Conservation (phyloP, 2,113 vertebrate genomes). For the Platichthys stellatus region DNA sequence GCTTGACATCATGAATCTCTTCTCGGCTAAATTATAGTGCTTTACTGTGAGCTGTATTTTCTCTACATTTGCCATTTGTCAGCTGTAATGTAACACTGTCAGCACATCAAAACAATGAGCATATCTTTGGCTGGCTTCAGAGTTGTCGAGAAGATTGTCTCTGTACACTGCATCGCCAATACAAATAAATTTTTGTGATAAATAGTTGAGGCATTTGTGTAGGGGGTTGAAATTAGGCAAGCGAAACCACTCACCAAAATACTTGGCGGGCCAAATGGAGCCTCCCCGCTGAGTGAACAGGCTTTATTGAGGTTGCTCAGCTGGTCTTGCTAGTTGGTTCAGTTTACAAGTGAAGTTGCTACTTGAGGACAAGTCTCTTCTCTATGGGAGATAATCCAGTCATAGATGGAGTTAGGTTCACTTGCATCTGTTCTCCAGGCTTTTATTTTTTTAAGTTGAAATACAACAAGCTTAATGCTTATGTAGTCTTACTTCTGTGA, state of each 20-base stretch:
- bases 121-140: background rate
- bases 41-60: constrained; percentile 1
- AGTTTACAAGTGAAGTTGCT: constrained; percentile 34
- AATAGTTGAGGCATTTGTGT: constrained; percentile 1
- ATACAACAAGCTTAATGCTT: constrained; percentile 18
- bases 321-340: constrained; percentile 31
- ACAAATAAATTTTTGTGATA: constrained; percentile 28
- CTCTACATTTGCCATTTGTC: background rate
- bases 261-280: constrained; percentile 21
- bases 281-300: constrained; percentile 38
- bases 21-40: background rate
- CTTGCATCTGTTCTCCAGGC: constrained; percentile 9
- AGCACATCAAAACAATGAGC: background rate
- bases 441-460: constrained; percentile 4
- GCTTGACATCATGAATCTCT: background rate
- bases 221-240: constrained; percentile 27
- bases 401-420: constrained; percentile 16
- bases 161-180: constrained; percentile 13
- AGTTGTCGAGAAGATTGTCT: background rate
- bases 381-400: constrained; percentile 30
- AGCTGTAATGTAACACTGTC: background rate
- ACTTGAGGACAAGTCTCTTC: constrained; percentile 40
- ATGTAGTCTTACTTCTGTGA: constrained; percentile 20
- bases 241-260: constrained; percentile 30
- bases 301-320: constrained; percentile 21